Evolutionary conservation across 92 coral and sea anemone species (phyloP).

Genomic region (Epizoanthus scotinus): DNA sequence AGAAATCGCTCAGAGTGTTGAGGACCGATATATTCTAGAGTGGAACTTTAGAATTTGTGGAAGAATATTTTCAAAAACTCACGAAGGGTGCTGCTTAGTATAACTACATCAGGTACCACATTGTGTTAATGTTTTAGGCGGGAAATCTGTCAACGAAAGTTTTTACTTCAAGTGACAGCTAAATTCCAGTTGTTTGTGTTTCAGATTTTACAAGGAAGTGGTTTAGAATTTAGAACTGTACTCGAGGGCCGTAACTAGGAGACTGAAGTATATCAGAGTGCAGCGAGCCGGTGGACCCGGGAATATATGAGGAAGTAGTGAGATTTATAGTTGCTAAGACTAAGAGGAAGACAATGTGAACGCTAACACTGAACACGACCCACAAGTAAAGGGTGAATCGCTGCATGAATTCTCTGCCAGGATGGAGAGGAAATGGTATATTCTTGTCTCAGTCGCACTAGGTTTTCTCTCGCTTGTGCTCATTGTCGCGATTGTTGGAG

Average conservation of each 20-base stretch:
- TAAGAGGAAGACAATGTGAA: not conserved
- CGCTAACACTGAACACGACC: not conserved
- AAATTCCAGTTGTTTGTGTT: too few species aligned
- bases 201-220: too few species aligned
- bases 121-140: not conserved
- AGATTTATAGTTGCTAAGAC: too few species aligned
- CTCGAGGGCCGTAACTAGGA: too few species aligned
- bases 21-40: not conserved
- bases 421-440: not conserved
- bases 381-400: not conserved
- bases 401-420: not conserved
- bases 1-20: not conserved
- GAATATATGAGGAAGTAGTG: too few species aligned
- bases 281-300: too few species aligned
- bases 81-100: not conserved
- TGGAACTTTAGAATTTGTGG: not conserved
- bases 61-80: not conserved
- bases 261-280: too few species aligned
- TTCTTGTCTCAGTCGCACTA: constrained; percentile 25
- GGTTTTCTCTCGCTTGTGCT: constrained; percentile 47
- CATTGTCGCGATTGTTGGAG: constrained; percentile 48
- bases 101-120: too few species aligned
- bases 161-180: too few species aligned
- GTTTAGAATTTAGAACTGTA: too few species aligned
- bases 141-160: too few species aligned